These are phyloP conservation scores for Lumbricus terrestris DNA, from an alignment of 2,888 invertebrate species.

Conservation along the genomic window DNA sequence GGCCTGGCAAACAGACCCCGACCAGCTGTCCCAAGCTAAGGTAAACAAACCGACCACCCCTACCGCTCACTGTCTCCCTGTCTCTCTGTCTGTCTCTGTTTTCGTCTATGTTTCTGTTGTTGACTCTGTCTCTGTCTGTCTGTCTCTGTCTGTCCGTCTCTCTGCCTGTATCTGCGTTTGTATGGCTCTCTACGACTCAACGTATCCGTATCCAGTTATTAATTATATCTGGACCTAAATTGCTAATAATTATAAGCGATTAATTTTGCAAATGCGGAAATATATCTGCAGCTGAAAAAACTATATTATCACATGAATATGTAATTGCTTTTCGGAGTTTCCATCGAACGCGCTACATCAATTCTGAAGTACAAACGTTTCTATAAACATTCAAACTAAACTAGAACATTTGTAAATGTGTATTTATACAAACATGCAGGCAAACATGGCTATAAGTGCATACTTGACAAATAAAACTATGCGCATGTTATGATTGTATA, in stretches of 20 bases:
- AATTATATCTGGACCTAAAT: not conserved
- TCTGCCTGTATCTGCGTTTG: not conserved
- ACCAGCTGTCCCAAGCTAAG: not conserved
- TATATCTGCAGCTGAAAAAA: not conserved
- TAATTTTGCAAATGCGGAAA: not conserved
- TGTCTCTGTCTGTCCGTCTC: not conserved
- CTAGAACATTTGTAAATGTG: too few species aligned
- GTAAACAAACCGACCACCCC: not conserved
- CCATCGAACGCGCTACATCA: too few species aligned
- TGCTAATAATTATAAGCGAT: not conserved
- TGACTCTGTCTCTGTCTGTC: not conserved
- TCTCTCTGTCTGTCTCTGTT: not conserved
- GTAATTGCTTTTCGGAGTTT: not conserved
- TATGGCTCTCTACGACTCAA: not conserved
- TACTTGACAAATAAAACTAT: too few species aligned
- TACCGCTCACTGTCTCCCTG: not conserved
- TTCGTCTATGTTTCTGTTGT: too few species aligned
- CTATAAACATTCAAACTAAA: too few species aligned
- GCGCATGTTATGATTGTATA: too few species aligned
- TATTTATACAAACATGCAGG: too few species aligned
- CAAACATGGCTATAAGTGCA: too few species aligned
- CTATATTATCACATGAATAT: not conserved
- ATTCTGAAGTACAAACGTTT: too few species aligned
- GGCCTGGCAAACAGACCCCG: not conserved
- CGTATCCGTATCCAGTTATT: not conserved